phyloP scores from a whole-genome alignment of 2,797 vertebrate genomes.

The Delichon dasypus region DNA sequence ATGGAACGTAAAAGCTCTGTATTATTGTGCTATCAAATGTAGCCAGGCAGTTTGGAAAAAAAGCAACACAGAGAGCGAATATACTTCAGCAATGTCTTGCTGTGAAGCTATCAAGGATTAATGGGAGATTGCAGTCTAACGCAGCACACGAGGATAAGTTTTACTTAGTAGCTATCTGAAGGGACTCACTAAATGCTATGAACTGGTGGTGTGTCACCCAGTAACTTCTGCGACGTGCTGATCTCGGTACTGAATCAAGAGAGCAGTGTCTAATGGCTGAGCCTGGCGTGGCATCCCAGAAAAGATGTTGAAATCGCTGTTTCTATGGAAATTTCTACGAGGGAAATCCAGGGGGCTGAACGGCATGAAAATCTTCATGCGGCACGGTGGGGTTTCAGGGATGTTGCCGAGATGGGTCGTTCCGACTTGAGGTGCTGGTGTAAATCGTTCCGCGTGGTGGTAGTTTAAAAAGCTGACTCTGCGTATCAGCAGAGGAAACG shows the following conservation, averaged over 20 bases:
- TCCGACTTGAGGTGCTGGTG: background rate
- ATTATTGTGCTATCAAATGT: background rate
- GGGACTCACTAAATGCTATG: background rate
- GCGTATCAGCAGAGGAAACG: background rate
- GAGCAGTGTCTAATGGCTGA: conserved; percentile 18
- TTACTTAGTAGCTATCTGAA: background rate
- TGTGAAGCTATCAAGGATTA: background rate
- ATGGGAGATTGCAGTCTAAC: background rate
- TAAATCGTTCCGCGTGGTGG: background rate
- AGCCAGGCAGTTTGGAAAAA: background rate
- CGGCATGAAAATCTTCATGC: background rate
- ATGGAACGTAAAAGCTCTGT: background rate
- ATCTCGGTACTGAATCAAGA: conserved; percentile 39
- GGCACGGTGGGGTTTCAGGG: background rate
- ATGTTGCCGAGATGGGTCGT: background rate
- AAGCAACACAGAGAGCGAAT: background rate
- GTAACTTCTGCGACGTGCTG: background rate
- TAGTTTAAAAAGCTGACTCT: background rate
- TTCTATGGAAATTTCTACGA: conserved; percentile 69
- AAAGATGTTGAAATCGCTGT: conserved; percentile 50
- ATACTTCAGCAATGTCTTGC: background rate
- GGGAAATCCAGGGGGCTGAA: conserved; percentile 31
- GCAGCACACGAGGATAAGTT: background rate
- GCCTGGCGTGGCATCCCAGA: conserved; percentile 9
- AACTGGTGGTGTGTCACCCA: background rate